Base-by-base conservation (phyloP, 2,888 invertebrate genomes). In the Luperina testacea region DNA sequence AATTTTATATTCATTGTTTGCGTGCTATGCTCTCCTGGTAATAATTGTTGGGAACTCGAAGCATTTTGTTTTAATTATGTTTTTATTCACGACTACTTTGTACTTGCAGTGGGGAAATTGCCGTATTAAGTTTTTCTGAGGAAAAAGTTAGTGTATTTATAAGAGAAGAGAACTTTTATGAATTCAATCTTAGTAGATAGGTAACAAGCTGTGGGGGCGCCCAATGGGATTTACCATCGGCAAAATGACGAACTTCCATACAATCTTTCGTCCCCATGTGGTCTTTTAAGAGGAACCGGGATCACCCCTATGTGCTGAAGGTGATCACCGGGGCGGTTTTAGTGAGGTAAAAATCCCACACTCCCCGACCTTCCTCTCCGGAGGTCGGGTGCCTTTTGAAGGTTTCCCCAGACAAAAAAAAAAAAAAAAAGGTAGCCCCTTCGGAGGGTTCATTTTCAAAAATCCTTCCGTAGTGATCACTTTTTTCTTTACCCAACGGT, bases 1-100 rank as follows among this genome's bases (percentile, higher is more conserved):
- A 88, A 88, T 82, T 83, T 87, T 80, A 61, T 85, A 87, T 89
- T 88, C 89, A 87, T 85, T 87, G 89, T 88, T 80, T 84, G 87
- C 69, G 77, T 79, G 51, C 74, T 85, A 82, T 87, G 73, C 72
- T 82, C 77, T 76, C 85, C 83, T 89, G 85, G 87, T 87, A 78
- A 38, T 76, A 78, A 77, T 77, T 76, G 82, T 82, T 81, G 67
- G 70, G 32, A 87, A 89, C 77, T 87, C 73, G 61, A 38, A 81
- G 53, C 75, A 70, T 88, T 87, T 84, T 83, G 74, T 88, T 88
- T 80, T 84, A 88, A 88, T 87, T 84, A 88, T 82, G 42, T 87
- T 88, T 87, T 84, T 84, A 77, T 81, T 84, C 42, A 53, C 42
- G 71, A 86, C 84, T 86, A 78, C 72, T 87, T 83, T 86, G 42